phyloP scores from a whole-genome alignment of 1,140 invertebrate species.

The Brachionus asplanchnoidis region DNA sequence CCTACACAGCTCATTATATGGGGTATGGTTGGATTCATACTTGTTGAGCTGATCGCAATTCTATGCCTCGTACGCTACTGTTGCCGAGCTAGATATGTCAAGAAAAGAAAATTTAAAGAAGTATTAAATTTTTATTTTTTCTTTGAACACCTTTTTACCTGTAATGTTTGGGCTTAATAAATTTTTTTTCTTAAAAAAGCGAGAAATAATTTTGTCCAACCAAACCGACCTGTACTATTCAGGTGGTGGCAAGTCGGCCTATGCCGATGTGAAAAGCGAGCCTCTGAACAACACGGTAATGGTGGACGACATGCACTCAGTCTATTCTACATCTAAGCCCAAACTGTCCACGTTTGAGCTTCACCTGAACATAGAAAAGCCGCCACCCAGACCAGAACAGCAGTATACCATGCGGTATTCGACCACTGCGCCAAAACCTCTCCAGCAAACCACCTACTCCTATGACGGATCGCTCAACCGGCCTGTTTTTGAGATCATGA shows the following conservation, averaged over 20 bases:
- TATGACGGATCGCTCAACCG: slow-evolving; percentile 1
- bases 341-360: slow-evolving; percentile 12
- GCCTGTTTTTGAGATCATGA: slow-evolving; percentile 30
- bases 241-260: not conserved
- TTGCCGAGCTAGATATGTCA: slow-evolving; percentile 30
- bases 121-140: not conserved
- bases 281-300: not conserved
- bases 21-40: slow-evolving; percentile 41
- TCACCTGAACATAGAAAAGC: slow-evolving; percentile 14
- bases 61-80: slow-evolving; percentile 37
- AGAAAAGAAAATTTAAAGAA: slow-evolving; percentile 33
- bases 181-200: slow-evolving; percentile 28
- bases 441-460: not conserved
- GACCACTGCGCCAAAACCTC: not conserved
- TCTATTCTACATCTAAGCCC: slow-evolving; percentile 8
- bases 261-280: not conserved
- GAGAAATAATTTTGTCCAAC: slow-evolving; percentile 23
- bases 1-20: slow-evolving; percentile 39
- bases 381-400: not conserved
- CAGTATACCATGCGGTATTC: slow-evolving; percentile 1
- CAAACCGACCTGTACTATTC: slow-evolving; percentile 12
- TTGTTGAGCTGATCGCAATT: slow-evolving; percentile 34
- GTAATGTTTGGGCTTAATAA: slow-evolving; percentile 22
- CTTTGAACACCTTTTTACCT: not conserved
- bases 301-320: slow-evolving; percentile 29